Conservation (phyloP, 2,113 vertebrate genomes). For the Lathamus discolor region DNA sequence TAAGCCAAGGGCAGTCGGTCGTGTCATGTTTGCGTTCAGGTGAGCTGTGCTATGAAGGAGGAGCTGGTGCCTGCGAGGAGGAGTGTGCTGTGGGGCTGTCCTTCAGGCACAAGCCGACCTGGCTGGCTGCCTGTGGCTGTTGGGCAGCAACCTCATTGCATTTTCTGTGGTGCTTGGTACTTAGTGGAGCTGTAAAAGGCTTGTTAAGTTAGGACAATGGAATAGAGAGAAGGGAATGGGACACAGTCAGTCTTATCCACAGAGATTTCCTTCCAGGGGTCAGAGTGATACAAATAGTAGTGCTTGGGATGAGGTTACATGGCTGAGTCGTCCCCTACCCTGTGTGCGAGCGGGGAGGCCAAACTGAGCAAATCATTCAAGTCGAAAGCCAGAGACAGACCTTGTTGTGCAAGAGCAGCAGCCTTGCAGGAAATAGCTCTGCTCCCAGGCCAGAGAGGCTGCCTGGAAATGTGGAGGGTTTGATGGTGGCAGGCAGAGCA, state of each 20-base stretch:
- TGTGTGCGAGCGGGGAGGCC: background rate
- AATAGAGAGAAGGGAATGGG: background rate
- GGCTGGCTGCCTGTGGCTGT: background rate
- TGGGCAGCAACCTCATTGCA: rapidly evolving
- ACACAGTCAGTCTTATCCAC: background rate
- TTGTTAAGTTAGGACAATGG: background rate
- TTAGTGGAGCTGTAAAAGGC: background rate
- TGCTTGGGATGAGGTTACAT: rapidly evolving
- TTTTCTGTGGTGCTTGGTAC: background rate
- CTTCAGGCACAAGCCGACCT: background rate
- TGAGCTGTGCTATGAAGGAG: rapidly evolving
- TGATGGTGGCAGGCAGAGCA: background rate
- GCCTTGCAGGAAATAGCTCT: rapidly evolving
- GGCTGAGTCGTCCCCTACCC: background rate
- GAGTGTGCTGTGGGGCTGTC: background rate
- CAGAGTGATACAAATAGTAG: too few relatives aligned
- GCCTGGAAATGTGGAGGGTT: rapidly evolving
- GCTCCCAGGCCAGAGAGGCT: background rate
- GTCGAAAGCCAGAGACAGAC: rapidly evolving
- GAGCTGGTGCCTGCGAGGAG: background rate
- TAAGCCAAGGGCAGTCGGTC: background rate
- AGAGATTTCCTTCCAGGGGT: background rate
- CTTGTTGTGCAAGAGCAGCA: background rate
- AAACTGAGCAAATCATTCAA: background rate
- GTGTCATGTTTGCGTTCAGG: rapidly evolving